phyloP scores from a whole-genome alignment of 2,797 vertebrate genomes.

The Neosilurus mollespiculum region DNA sequence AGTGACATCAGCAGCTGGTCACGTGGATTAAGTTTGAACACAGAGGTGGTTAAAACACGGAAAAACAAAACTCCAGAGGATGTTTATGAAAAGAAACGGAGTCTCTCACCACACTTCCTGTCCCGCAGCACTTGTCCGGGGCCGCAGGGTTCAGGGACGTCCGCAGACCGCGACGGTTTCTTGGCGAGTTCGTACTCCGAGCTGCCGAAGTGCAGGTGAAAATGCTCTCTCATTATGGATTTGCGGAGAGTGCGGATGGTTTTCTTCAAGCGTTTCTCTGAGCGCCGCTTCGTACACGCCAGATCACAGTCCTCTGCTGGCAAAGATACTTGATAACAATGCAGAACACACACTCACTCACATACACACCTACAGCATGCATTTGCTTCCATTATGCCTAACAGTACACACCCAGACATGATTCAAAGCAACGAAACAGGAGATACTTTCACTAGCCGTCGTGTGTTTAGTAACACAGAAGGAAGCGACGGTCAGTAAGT shows the following conservation, averaged over 20 bases:
- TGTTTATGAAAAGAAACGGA: background rate
- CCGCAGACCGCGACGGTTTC: slow-evolving; percentile 68
- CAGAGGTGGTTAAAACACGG: background rate
- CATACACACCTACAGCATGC: slow-evolving; percentile 6
- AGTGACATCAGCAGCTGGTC: background rate
- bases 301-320: slow-evolving; percentile 88
- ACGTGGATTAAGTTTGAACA: background rate
- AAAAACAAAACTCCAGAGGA: too few relatives aligned
- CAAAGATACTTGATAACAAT: slow-evolving; percentile 37
- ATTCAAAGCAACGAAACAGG: slow-evolving; percentile 81
- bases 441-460: slow-evolving; percentile 85
- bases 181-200: slow-evolving; percentile 81
- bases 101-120: slow-evolving; percentile 87
- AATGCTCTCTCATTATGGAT: slow-evolving; percentile 89
- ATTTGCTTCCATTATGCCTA: background rate
- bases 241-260: slow-evolving; percentile 90
- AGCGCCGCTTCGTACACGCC: slow-evolving; percentile 83
- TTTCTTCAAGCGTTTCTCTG: slow-evolving; percentile 90
- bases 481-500: slow-evolving; percentile 46
- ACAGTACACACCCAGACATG: slow-evolving; percentile 31
- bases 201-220: slow-evolving; percentile 86
- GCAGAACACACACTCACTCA: background rate
- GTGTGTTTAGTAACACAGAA: slow-evolving; percentile 63
- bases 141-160: slow-evolving; percentile 76
- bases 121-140: slow-evolving; percentile 80